These are phyloP conservation scores for Alosa sapidissima DNA, from an alignment of 2,797 vertebrate species.

Conservation along the genomic window DNA sequence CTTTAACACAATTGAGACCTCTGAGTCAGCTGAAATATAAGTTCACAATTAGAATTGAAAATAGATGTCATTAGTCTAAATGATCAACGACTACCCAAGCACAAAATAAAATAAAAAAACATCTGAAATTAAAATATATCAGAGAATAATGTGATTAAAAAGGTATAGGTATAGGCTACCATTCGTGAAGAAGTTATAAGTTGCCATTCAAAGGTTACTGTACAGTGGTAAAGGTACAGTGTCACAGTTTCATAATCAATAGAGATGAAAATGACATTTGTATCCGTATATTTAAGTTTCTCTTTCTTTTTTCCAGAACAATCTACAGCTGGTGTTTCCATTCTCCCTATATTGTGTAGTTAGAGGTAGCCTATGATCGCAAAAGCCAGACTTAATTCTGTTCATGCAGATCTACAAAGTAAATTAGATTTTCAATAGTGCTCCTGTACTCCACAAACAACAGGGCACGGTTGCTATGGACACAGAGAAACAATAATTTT, in stretches of 20 bases:
- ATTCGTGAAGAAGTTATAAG: background rate
- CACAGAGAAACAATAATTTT: background rate
- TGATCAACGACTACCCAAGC: background rate
- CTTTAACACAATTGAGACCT: background rate
- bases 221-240: background rate
- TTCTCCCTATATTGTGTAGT: background rate
- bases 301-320: background rate
- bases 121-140: background rate
- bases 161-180: no score
- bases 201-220: background rate
- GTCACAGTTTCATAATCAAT: background rate
- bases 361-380: background rate
- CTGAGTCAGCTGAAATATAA: background rate
- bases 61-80: background rate
- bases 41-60: background rate
- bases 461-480: background rate
- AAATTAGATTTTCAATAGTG: background rate
- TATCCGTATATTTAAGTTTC: background rate
- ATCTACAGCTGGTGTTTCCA: background rate
- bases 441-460: background rate
- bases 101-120: background rate
- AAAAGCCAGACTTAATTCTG: background rate
- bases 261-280: background rate
- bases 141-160: background rate
- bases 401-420: background rate